Evolutionary conservation across 2,797 vertebrate species (phyloP), one percentile per base, ranked within the genome.

Genomic region (Oreonectes daqikongensis): DNA sequence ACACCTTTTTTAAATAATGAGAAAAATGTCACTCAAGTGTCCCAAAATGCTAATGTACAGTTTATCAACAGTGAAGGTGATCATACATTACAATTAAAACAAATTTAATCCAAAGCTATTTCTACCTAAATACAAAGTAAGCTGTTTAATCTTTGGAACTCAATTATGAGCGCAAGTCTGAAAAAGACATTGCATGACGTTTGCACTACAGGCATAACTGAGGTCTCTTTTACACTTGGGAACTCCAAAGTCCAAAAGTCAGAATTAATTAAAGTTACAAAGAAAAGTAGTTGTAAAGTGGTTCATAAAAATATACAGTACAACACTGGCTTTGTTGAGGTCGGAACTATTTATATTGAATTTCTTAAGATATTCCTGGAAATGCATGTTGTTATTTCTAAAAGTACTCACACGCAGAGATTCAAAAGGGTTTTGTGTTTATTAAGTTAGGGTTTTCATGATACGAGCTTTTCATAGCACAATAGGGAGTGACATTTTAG

Each of bases 251-350:
- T 26, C 53, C 53, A 57, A 57, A 57, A 57, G 24, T 57, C 53
- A 57, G 53, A 57, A 57, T 57, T 26, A 57, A 57, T 26, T 26
- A 57, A 57, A 57, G 53, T 26, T 24, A 57, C 5, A 15, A 57
- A 28, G 22, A 26, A 57, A 28, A 26, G 53, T 57, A 28, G 24
- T 57, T 57, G n/a, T 4, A 57, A 57, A 57, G 12, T 57, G 22
- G 12, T 28, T 57, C 24, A 57, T 57, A 57, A 28, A 55, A 57
- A 28, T 57, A 57, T 57, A 28, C 24, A 57, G 53, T 17, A 57
- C 15, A 15, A 3, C 53, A 57, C 52, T 15, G 12, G 53, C 24
- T 57, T 30, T 57, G 55, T 28, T 57, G 26, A 7, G 55, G 55
- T 30, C 6, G 14, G 55, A 57, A 15, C 12, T 57, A 26, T 26